A percentile compares a stretch with the other conserved stretches of the same genome.
Evolutionary conservation across 2,888 invertebrate species (phyloP).

Genomic region (Andricus quercusramuli): DNA sequence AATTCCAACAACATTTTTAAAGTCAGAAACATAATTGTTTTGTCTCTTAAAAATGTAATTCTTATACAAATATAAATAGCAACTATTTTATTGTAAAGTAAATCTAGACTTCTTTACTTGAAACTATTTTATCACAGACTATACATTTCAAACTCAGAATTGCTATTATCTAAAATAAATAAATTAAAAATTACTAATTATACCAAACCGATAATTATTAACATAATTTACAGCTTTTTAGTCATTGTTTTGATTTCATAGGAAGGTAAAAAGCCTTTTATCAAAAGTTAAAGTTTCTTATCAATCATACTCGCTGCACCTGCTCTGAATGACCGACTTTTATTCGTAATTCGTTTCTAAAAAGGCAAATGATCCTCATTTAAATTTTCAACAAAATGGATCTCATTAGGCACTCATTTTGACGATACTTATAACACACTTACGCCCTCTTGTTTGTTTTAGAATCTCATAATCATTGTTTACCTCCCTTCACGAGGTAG

Average conservation of each 20-base stretch:
- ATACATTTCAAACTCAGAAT: not conserved
- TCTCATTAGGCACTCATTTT: not conserved
- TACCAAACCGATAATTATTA: not conserved
- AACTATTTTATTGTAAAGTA: no score
- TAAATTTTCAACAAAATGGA: conserved; percentile 21
- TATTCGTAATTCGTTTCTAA: not conserved
- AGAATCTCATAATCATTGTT: not conserved
- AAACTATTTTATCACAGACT: not conserved
- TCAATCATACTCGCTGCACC: conserved; percentile 13
- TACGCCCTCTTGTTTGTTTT: not conserved
- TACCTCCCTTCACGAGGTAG: not conserved
- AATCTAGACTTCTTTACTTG: no score
- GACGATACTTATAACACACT: not conserved
- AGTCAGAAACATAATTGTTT: no score
- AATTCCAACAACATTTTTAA: no score
- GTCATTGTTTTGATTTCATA: not conserved
- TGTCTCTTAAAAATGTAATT: no score
- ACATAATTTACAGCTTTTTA: not conserved
- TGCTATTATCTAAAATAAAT: not conserved
- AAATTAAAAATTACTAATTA: not conserved
- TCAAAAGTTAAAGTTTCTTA: conserved; percentile 19
- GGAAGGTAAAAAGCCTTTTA: not conserved
- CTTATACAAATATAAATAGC: no score
- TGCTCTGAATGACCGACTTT: conserved; percentile 5
- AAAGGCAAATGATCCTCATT: not conserved